A percentile compares a stretch with the other conserved stretches of the same genome.
These are phyloP conservation scores for Phymanthus crucifer DNA, from an alignment of 92 coral and sea anemone genomes.

Conservation along the genomic window DNA sequence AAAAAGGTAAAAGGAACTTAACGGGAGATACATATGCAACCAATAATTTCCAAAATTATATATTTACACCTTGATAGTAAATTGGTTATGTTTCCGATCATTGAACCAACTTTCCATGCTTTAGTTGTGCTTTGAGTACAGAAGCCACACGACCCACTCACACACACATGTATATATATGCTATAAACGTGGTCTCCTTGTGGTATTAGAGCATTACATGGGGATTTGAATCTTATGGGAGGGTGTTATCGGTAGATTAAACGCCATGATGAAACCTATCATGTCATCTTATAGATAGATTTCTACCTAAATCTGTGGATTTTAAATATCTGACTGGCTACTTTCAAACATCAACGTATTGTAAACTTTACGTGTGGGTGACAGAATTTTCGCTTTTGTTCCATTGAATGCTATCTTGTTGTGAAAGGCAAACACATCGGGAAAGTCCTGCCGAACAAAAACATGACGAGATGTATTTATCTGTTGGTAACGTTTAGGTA, in stretches of 20 bases:
- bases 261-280: conserved; percentile 2
- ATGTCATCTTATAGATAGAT: neutral
- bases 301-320: neutral
- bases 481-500: neutral
- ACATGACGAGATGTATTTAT: neutral
- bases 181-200: conserved; percentile 7
- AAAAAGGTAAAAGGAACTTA: too few species aligned
- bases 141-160: neutral
- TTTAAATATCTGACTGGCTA: conserved; percentile 8
- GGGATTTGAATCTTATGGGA: neutral
- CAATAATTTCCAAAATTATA: too few species aligned
- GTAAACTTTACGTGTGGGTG: conserved; percentile 1
- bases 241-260: neutral
- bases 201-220: conserved; percentile 4
- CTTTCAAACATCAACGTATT: neutral
- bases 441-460: neutral
- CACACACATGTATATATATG: neutral
- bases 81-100: too few species aligned
- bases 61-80: too few species aligned
- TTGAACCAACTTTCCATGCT: too few species aligned
- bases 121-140: too few species aligned
- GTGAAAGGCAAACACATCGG: neutral
- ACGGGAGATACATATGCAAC: too few species aligned
- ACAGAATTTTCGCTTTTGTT: neutral
- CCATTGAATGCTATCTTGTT: neutral